Percentiles rank a stretch among this genome's conserved stretches.
These are phyloP conservation scores for Heliconius aoede DNA, from an alignment of 2,888 invertebrate species.

Conservation along the genomic window DNA sequence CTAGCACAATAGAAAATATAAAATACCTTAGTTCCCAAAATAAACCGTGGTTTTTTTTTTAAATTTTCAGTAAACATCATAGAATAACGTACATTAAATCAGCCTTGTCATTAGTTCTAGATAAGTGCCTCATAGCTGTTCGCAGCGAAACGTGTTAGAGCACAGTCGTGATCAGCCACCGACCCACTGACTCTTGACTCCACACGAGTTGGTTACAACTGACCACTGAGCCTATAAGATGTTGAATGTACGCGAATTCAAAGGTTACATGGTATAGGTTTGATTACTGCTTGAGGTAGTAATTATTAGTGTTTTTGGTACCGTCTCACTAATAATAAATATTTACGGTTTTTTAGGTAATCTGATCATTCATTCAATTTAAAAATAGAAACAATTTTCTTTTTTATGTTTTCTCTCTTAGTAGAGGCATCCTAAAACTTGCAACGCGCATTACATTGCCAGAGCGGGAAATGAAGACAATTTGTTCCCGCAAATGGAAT, in stretches of 20 bases:
- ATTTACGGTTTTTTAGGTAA: not conserved
- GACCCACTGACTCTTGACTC: conserved; percentile 30
- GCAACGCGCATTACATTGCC: not conserved
- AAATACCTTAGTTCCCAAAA: no score
- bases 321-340: not conserved
- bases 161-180: conserved; percentile 15
- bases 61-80: not conserved
- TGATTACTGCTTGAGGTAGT: not conserved
- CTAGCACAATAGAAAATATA: no score
- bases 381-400: not conserved
- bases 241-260: not conserved
- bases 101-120: conserved; percentile 5
- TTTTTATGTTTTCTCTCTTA: not conserved
- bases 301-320: no score
- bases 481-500: not conserved
- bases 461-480: not conserved
- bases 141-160: conserved; percentile 19
- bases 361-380: not conserved
- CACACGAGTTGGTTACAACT: not conserved
- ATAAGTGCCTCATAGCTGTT: not conserved
- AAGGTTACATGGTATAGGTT: not conserved
- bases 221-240: conserved; percentile 12
- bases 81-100: not conserved
- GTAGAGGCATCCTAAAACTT: not conserved
- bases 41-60: no score